Conservation (phyloP, 1,140 invertebrate genomes). For the Gonatopus flavifemur region DNA sequence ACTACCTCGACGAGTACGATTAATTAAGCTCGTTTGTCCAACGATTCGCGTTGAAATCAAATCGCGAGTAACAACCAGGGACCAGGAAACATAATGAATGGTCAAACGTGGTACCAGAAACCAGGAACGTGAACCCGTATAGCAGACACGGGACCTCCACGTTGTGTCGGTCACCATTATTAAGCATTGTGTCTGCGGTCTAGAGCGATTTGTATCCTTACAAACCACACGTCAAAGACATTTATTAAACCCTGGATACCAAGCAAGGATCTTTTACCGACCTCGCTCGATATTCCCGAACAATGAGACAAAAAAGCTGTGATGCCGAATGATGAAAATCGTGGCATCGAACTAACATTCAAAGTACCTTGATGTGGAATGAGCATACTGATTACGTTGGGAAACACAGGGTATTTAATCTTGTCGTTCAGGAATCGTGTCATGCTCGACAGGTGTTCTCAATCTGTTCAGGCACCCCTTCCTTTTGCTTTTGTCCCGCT, state of each 20-base stretch:
- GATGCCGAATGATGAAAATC: too few relatives aligned
- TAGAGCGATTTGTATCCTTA: constrained; percentile 48
- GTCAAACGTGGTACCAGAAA: constrained; percentile 27
- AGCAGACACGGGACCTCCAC: too few relatives aligned
- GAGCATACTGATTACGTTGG: too few relatives aligned
- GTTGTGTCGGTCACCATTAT: constrained; percentile 46
- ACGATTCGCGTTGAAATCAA: constrained; percentile 41
- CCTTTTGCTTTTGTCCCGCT: too few relatives aligned
- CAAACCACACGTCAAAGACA: constrained; percentile 40
- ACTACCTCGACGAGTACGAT: constrained; percentile 29
- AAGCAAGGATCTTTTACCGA: neutral
- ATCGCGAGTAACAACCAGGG: constrained; percentile 32
- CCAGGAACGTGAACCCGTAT: constrained; percentile 28
- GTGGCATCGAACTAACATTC: too few relatives aligned
- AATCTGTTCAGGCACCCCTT: too few relatives aligned
- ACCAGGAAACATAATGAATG: constrained; percentile 42
- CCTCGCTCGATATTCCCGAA: neutral
- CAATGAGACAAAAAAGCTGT: too few relatives aligned
- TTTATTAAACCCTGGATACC: constrained; percentile 40
- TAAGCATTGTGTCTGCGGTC: constrained; percentile 54
- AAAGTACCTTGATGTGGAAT: too few relatives aligned
- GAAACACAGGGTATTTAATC: too few relatives aligned
- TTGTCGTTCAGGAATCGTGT: too few relatives aligned
- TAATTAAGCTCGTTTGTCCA: constrained; percentile 52
- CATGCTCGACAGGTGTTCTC: too few relatives aligned